These are phyloP conservation scores for Sclerurus mexicanus DNA, from an alignment of 2,113 vertebrate species.

Conservation along the genomic window DNA sequence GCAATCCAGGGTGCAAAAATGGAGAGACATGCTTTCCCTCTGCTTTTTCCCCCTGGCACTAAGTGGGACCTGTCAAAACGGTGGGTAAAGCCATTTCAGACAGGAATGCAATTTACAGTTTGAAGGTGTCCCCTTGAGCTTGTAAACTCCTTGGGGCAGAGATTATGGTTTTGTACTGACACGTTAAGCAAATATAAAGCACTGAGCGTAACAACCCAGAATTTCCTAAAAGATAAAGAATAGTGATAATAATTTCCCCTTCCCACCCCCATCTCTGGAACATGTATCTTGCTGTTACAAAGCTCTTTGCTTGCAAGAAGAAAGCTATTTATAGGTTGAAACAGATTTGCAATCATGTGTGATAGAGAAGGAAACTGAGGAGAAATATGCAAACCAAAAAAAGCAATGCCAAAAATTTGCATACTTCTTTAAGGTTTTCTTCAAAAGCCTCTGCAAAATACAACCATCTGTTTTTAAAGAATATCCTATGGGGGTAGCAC, in stretches of 20 bases:
- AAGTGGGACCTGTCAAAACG: background rate
- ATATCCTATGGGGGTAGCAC: background rate
- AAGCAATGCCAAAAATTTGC: conserved; percentile 62
- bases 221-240: conserved; percentile 13
- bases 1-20: background rate
- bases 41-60: background rate
- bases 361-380: conserved; percentile 48
- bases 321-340: conserved; percentile 54
- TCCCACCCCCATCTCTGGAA: background rate
- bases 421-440: conserved; percentile 67
- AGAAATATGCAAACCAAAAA: conserved; percentile 61
- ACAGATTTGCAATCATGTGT: conserved; percentile 59
- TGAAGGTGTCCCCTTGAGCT: background rate
- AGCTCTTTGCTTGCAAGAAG: conserved; percentile 22
- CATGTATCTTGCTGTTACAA: conserved; percentile 1
- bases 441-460: conserved; percentile 36
- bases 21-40: background rate
- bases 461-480: conserved; percentile 44
- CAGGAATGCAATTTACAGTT: background rate
- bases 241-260: background rate
- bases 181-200: conserved; percentile 1
- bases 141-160: background rate
- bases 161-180: conserved; percentile 7
- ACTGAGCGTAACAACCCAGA: background rate
- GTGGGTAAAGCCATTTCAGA: background rate